Base-by-base conservation (phyloP, 2,113 vertebrate species). In the Leptocoma aspasia region DNA sequence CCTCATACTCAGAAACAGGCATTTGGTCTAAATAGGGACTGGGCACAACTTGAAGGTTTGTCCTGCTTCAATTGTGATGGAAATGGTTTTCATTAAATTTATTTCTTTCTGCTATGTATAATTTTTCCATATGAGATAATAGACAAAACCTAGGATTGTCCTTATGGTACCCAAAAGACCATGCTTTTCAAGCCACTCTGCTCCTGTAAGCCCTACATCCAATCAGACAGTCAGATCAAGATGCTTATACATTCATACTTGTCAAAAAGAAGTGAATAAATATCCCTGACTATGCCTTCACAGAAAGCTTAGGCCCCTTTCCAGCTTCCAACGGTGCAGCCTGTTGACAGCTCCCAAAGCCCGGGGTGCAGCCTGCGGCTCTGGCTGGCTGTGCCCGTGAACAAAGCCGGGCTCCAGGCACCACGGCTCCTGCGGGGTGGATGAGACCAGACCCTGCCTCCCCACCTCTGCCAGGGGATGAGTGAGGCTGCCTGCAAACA, bases 371-470 rank as follows among this genome's bases (percentile, higher is more conserved):
- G 73, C 33, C 44, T 20, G 23, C 2, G 2, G 49, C 8, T 16
- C 37, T 42, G 75, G 57, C n/a, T 66, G 28, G n/a, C 27, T 83
- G 64, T 30, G 39, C 21, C 90, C 4, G 0, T 3, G 63, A 72
- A 15, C 71, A 80, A 80, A 94, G 82, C 31, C 59, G 22, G 35
- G 23, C 68, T 84, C 57, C 41, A 18, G 60, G 77, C 72, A 23
- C 27, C 13, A 17, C 9, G 2, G 45, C 27, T 82, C 44, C 11
- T 0, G 0, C 0, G 0, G 31, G 20, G 5, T 9, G 68, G 26
- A 8, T 3, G 1, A 54, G 50, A 57, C 7, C 57, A 86, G 50
- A 31, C 31, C 22, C 49, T 64, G 20, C 33, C 54, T 80, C 69
- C 50, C 35, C 1, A 0, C 30, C 76, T 59, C 65, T 93, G 31